Evolutionary conservation across 2,797 vertebrate species (phyloP), one percentile per base, ranked within the genome.

Genomic region (Rallus crepitans): DNA sequence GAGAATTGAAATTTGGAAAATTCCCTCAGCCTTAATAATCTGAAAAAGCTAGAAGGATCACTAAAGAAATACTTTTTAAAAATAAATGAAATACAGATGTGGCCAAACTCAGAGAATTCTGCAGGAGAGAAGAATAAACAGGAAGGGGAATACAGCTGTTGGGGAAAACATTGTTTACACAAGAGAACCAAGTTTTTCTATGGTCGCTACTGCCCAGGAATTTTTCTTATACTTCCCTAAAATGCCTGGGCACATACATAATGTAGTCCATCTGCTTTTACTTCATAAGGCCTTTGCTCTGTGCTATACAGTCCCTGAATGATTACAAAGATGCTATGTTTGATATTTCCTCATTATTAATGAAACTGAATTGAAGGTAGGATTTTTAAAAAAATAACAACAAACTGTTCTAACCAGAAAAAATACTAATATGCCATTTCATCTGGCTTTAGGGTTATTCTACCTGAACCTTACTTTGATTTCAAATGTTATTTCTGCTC

Each of bases 131-230:
- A 96, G 90, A 92, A 94, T 97, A 96, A 97, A 96, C 96, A 97
- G 95, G 96, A 97, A 96, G 91, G 40, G 80, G 60, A 90, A 89
- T 95, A 95, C 94, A 97, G 96, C 96, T 96, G 96, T 94, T 96
- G 66, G 90, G 95, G 91, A 94, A 96, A 96, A 89, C 64, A 82
- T 17, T 96, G 94, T 96, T 97, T 97, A 96, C 71, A 94, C 90
- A 93, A 95, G 94, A 95, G 93, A 93, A 96, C 77, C 77, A 80
- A 89, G 64, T 55, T 94, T 71, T 96, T 80, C 84, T 93, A 13
- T 95, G 86, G 86, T 89, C 17, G 0, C 90, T 95, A 87, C 81
- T 97, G 86, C 95, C 93, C 87, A 79, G 70, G 92, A 94, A 91
- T 96, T 94, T 71, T 82, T 91, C 64, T 66, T 96, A 77, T 18